Percentiles rank a stretch among this genome's conserved stretches.
Conservation (phyloP, 2,888 invertebrate species). For the Drosophila diplacantha region DNA sequence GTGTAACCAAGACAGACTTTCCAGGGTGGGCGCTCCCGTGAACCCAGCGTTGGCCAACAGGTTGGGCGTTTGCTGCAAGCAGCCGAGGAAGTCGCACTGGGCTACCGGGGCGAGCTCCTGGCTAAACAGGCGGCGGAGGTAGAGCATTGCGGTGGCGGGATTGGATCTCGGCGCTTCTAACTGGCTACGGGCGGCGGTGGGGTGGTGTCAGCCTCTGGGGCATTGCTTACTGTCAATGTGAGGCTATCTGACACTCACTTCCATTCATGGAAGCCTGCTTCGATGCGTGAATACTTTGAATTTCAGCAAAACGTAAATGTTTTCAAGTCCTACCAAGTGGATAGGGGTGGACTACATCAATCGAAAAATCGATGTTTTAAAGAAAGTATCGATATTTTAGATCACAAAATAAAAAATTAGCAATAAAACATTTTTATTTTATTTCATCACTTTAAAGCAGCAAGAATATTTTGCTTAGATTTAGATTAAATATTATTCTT, state of each 20-base stretch:
- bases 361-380: no score
- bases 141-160: constrained; percentile 54
- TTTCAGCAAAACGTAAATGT: constrained; percentile 25
- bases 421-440: no score
- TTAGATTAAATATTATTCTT: no score
- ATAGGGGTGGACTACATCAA: not conserved
- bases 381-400: not conserved
- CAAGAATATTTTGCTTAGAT: not conserved
- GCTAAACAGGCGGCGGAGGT: constrained; percentile 74
- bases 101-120: constrained; percentile 71
- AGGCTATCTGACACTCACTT: constrained; percentile 9
- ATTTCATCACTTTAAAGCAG: not conserved
- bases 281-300: not conserved
- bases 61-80: constrained; percentile 63
- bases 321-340: not conserved
- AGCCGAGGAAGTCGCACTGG: constrained; percentile 68
- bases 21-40: constrained; percentile 75
- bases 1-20: constrained; percentile 82
- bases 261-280: constrained; percentile 28
- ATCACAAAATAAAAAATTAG: not conserved
- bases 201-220: not conserved
- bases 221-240: constrained; percentile 23
- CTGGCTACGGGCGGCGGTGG: constrained; percentile 7
- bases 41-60: constrained; percentile 57
- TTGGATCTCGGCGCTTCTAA: constrained; percentile 17